Evolutionary conservation across 2,113 vertebrate species (phyloP).

Genomic region (Sialia sialis): DNA sequence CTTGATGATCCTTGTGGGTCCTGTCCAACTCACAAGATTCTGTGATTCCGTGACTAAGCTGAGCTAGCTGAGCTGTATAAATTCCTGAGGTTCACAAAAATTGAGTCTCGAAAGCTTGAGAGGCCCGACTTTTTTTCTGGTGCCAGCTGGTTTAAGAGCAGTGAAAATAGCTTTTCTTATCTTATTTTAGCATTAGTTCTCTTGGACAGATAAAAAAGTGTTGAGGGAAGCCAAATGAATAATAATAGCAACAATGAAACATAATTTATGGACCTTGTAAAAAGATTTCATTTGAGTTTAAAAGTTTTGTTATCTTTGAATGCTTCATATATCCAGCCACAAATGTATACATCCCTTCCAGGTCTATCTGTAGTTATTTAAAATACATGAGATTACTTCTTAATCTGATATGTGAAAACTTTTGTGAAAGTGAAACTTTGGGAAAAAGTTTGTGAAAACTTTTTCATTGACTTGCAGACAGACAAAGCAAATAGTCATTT

Average conservation of each 20-base stretch:
- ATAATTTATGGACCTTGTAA: neutral
- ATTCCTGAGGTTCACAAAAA: neutral
- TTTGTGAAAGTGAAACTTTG: too few relatives aligned
- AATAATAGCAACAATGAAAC: neutral
- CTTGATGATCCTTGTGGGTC: neutral
- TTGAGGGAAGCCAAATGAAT: neutral
- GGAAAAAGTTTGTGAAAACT: neutral
- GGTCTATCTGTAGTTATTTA: neutral
- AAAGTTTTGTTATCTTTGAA: neutral
- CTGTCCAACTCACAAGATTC: neutral
- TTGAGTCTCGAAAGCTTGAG: neutral
- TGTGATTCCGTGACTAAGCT: neutral
- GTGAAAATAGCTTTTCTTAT: constrained; percentile 1
- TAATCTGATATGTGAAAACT: neutral
- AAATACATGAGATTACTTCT: neutral
- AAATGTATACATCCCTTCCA: neutral
- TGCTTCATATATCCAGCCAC: neutral
- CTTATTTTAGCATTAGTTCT: neutral
- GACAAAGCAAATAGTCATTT: neutral
- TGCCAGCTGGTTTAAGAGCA: neutral
- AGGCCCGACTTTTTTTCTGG: neutral
- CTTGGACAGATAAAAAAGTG: neutral
- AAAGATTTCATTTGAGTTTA: neutral
- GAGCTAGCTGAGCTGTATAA: neutral
- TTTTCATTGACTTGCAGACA: neutral